phyloP scores from a whole-genome alignment of 2,797 vertebrate genomes.

The Apogon hyalosoma region DNA sequence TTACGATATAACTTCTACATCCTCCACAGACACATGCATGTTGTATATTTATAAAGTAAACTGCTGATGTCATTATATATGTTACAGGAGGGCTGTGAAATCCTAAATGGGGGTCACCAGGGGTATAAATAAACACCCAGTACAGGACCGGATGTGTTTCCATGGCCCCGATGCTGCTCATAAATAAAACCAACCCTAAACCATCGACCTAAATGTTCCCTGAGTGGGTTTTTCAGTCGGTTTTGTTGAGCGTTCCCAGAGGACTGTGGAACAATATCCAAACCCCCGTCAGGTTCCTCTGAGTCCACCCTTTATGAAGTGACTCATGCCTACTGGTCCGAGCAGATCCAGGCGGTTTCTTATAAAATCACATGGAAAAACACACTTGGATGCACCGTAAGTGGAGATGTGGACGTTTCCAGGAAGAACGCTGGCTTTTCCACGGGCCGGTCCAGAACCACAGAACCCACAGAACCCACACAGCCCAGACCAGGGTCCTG shows the following conservation, averaged over 20 bases:
- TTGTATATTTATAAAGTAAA: conserved; percentile 8
- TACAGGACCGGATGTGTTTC: conserved; percentile 40
- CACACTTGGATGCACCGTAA: conserved; percentile 1
- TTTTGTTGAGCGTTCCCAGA: conserved; percentile 26
- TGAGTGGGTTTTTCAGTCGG: conserved; percentile 27
- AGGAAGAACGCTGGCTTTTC: conserved; percentile 66
- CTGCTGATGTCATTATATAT: conserved; percentile 22
- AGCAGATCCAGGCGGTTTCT: conserved; percentile 26
- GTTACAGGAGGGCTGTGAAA: conserved; percentile 9
- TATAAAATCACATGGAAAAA: conserved; percentile 5
- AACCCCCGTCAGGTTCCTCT: conserved; percentile 23
- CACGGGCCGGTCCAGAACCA: conserved; percentile 49
- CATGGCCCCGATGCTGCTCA: conserved; percentile 19
- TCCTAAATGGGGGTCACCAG: conserved; percentile 19
- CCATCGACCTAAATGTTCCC: conserved; percentile 5
- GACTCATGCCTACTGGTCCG: conserved; percentile 53
- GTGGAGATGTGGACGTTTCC: conserved; percentile 52
- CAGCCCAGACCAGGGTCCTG: conserved; percentile 19
- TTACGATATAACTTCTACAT: too few species aligned
- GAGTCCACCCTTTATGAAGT: conserved; percentile 53
- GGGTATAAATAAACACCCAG: conserved; percentile 49
- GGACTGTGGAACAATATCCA: conserved; percentile 20
- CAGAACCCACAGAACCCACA: conserved; percentile 39
- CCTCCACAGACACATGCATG: too few species aligned
- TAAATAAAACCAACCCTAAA: conserved; percentile 55